Evolutionary conservation across 2,888 invertebrate species (phyloP).

Genomic region (Polymixis flavicincta): DNA sequence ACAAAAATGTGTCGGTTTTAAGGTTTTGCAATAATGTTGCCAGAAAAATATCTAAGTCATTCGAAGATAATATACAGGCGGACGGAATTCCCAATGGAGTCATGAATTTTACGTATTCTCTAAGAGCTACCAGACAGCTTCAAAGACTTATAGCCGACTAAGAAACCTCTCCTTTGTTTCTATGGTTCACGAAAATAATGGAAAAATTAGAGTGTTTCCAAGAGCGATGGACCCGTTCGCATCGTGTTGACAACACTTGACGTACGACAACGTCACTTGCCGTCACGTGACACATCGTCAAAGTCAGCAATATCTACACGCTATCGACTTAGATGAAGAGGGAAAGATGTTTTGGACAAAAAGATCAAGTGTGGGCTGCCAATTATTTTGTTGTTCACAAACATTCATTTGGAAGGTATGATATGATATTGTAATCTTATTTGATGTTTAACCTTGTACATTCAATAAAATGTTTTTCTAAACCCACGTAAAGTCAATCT

Average conservation of each 20-base stretch:
- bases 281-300: slow-evolving; percentile 6
- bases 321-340: neutral
- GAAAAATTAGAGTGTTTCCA: slow-evolving; percentile 52
- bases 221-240: slow-evolving; percentile 44
- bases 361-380: neutral
- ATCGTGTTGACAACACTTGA: slow-evolving; percentile 19
- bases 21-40: neutral
- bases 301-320: neutral
- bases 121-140: slow-evolving; percentile 23
- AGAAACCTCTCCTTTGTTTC: slow-evolving; percentile 14
- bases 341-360: neutral
- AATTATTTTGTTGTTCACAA: neutral
- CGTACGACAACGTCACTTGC: neutral
- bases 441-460: neutral
- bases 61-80: slow-evolving; percentile 14
- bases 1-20: neutral
- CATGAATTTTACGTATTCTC: slow-evolving; percentile 28
- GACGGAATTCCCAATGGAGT: slow-evolving; percentile 18
- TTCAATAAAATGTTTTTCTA: neutral
- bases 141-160: slow-evolving; percentile 9
- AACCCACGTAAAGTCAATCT: neutral
- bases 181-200: slow-evolving; percentile 12
- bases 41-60: slow-evolving; percentile 14
- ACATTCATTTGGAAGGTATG: neutral
- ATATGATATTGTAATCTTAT: neutral